Base-by-base conservation (phyloP, 2,113 vertebrate genomes). In the Oryzias celebensis region DNA sequence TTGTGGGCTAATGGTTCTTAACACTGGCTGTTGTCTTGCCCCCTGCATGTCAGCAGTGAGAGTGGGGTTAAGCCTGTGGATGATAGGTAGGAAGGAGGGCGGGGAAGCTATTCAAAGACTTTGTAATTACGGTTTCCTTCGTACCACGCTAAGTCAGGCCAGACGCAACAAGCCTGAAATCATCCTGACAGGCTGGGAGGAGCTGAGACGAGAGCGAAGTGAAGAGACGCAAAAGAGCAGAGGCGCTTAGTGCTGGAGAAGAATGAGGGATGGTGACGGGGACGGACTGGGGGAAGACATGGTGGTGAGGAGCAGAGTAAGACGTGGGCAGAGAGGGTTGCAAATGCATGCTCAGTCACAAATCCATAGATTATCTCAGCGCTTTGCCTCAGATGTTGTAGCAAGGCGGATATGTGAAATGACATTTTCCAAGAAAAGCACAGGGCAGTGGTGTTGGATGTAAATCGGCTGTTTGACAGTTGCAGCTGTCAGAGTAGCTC, bases 1-100 rank as follows among this genome's bases (percentile, higher is more conserved):
- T 85, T 87, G 75, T 63, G 69, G 73, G 84, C 89, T 87, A 88
- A 89, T 78, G 65, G 68, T 79, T 82, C 74, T 73, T 66, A 48
- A 71, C 55, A 28, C 47, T 48, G 62, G n/a, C 71, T 77, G 68
- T 69, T 83, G 72, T 75, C 55, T 80, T 73, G 78, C 65, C 63
- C 26, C 18, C 61, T 52, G 65, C 50, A 46, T 77, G 80, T 74
- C 81, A 73, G 65, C 45, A 1, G 49, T 68, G 64, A 69, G 77
- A 68, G 73, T 26, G 3, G 74, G 78, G 83, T 85, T 87, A 87
- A 87, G 84, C 78, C 77, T 53, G 26, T 5, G 65, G 68, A 84
- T 83, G 82, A 80, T 82, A 80, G 80, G 77, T 73, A 65, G 79
- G n/a, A 78, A 67, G 48, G 58, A 73, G 73, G 77, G 71, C 62